Evolutionary conservation across 2,888 invertebrate genomes (phyloP).

Genomic region (Protonemura montana): DNA sequence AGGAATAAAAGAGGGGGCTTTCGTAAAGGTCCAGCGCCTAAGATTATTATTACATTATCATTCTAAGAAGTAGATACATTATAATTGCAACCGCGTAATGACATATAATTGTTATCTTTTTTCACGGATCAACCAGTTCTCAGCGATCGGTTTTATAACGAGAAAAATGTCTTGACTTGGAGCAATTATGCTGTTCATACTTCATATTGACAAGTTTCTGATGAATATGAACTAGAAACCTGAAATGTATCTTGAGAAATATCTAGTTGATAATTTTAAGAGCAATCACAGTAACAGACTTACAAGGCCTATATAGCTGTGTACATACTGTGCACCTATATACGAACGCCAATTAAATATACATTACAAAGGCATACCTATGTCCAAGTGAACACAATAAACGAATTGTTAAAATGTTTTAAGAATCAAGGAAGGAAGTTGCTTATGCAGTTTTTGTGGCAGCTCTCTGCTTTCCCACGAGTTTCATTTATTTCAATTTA

Average conservation of each 20-base stretch:
- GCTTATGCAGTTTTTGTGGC: not conserved
- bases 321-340: not conserved
- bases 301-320: not conserved
- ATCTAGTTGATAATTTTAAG: not conserved
- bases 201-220: slow-evolving; percentile 7
- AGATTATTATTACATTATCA: not conserved
- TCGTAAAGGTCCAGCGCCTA: not conserved
- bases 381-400: not conserved
- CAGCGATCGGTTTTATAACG: not conserved
- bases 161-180: not conserved
- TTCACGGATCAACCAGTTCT: not conserved
- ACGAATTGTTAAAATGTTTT: not conserved
- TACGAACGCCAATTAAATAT: not conserved
- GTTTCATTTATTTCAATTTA: not conserved
- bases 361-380: not conserved
- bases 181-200: not conserved
- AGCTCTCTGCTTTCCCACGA: not conserved
- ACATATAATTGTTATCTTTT: not conserved
- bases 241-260: not conserved
- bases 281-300: not conserved
- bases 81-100: not conserved
- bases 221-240: slow-evolving; percentile 7
- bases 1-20: not conserved
- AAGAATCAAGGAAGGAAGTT: slow-evolving; percentile 12
- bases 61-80: not conserved